Evolutionary conservation across 1,140 invertebrate species (phyloP).

Genomic region (Medauroidea extradentata): DNA sequence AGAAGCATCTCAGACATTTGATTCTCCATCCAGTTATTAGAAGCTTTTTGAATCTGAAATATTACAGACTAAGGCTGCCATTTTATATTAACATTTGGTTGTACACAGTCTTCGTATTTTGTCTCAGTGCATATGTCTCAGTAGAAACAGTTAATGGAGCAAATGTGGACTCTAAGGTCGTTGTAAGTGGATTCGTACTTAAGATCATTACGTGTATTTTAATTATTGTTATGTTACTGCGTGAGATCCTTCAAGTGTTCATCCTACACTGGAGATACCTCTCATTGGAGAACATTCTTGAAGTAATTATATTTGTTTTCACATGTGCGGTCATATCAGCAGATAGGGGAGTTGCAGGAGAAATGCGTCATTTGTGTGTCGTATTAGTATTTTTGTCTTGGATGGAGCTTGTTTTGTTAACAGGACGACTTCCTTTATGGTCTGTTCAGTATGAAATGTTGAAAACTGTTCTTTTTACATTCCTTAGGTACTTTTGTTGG

Average conservation of each 20-base stretch:
- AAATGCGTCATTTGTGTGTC: background rate
- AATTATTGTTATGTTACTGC: background rate
- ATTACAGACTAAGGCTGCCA: background rate
- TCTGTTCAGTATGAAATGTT: background rate
- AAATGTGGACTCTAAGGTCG: background rate
- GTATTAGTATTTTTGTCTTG: background rate
- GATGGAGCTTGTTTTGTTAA: background rate
- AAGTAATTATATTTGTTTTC: background rate
- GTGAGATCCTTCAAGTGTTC: background rate
- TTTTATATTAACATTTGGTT: conserved; percentile 1
- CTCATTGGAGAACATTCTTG: background rate
- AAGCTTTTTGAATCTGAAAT: conserved; percentile 1
- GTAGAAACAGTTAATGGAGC: background rate
- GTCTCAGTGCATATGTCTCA: background rate
- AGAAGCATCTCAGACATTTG: background rate
- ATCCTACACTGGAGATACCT: background rate
- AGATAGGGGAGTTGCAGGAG: background rate
- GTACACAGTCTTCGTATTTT: background rate
- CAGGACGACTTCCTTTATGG: background rate
- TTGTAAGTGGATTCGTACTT: background rate
- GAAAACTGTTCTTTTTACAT: background rate
- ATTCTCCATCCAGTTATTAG: background rate
- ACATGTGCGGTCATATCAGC: background rate
- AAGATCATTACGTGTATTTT: background rate
- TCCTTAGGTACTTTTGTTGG: background rate